These are phyloP conservation scores for Acropora yongei DNA, from an alignment of 64 coral and sea anemone species.

Conservation along the genomic window DNA sequence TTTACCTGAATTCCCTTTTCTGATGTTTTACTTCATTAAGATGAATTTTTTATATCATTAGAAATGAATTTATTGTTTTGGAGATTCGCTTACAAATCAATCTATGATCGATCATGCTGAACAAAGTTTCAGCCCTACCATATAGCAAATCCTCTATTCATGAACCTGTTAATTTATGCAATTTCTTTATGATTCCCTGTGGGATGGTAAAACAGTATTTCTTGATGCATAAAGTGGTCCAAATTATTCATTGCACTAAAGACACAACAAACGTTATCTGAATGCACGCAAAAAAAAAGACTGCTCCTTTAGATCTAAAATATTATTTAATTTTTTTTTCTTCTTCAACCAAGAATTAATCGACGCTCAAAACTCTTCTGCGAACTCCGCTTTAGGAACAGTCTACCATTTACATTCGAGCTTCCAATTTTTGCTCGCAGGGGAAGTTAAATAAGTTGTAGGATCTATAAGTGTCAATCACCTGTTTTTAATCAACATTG, in stretches of 20 bases:
- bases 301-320: background rate
- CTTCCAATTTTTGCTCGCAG: background rate
- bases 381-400: background rate
- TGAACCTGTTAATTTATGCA: background rate
- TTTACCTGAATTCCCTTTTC: slow-evolving; percentile 17
- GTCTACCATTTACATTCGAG: background rate
- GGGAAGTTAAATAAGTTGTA: background rate
- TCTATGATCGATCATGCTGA: slow-evolving; percentile 1
- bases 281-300: background rate
- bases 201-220: background rate
- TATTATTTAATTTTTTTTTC: background rate
- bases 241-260: background rate
- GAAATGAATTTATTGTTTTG: background rate
- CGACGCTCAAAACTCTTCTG: background rate
- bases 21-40: slow-evolving; percentile 54
- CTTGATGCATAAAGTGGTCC: background rate
- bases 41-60: slow-evolving; percentile 36
- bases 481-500: background rate
- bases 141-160: background rate
- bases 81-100: slow-evolving; percentile 4
- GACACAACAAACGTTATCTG: background rate
- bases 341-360: background rate
- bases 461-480: background rate
- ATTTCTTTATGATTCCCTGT: background rate
- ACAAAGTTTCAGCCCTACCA: background rate